Percentiles rank a stretch among this genome's conserved stretches.
phyloP scores from a whole-genome alignment of 2,888 invertebrate species.

The Agrilus mali region DNA sequence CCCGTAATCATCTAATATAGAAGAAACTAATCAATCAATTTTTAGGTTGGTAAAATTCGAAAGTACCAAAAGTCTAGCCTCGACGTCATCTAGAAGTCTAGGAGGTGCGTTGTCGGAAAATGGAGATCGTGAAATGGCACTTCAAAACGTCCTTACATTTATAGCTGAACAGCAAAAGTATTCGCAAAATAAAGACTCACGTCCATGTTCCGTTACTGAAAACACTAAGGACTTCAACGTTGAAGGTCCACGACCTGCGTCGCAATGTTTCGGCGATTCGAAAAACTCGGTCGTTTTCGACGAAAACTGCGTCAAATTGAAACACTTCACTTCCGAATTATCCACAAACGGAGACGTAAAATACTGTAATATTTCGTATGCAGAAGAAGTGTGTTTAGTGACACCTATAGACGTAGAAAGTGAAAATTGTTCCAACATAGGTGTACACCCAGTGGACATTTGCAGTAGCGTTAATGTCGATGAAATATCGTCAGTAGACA shows the following conservation, averaged over 20 bases:
- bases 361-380: slow-evolving; percentile 30
- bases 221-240: slow-evolving; percentile 38
- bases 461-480: slow-evolving; percentile 28
- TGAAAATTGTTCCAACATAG: slow-evolving; percentile 32
- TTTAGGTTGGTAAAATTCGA: slow-evolving; percentile 63
- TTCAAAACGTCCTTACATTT: slow-evolving; percentile 61
- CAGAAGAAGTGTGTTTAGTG: slow-evolving; percentile 33
- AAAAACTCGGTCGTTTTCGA: slow-evolving; percentile 22
- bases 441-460: slow-evolving; percentile 30
- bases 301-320: slow-evolving; percentile 33
- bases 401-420: slow-evolving; percentile 31
- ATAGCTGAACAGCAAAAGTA: slow-evolving; percentile 68
- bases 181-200: slow-evolving; percentile 44
- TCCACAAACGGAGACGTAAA: slow-evolving; percentile 20
- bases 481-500: slow-evolving; percentile 23
- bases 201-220: slow-evolving; percentile 38
- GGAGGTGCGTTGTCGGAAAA: slow-evolving; percentile 43
- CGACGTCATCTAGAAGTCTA: slow-evolving; percentile 56
- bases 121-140: slow-evolving; percentile 53
- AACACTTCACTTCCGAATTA: slow-evolving; percentile 30
- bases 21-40: slow-evolving; percentile 6
- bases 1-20: background rate
- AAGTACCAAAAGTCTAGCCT: slow-evolving; percentile 66
- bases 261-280: slow-evolving; percentile 27
- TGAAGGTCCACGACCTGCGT: slow-evolving; percentile 42